Base-by-base conservation (phyloP, 2,113 vertebrate species). In the Siniperca knerii region DNA sequence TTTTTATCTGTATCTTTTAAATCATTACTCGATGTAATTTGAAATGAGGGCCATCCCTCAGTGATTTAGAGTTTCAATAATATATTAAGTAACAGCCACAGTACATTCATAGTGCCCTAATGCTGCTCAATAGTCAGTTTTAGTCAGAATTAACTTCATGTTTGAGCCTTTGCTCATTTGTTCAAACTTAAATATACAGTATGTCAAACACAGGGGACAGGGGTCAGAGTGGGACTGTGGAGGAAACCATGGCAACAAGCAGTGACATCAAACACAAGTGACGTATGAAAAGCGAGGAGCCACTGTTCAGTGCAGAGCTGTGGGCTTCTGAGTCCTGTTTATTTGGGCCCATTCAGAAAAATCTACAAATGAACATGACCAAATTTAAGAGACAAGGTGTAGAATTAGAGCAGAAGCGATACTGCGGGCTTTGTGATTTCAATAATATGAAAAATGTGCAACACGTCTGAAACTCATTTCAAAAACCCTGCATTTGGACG, bases 161-260 rank as follows among this genome's bases (percentile, higher is more conserved):
- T 18, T 6, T 18, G 15, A 44, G 44, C 44, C 44, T 44, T 44
- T 12, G 44, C 11, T 44, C 44, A 44, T 50, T 18, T 50, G 48
- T 18, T 52, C 18, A 52, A 52, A 52, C 6, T 60, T 15, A 29
- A 60, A 60, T 16, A 60, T 3, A 54, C 18, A 44, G 40, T 15
- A 20, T 60, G 71, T n/a, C 35, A 58, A 50, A 50, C 50, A 40
- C 21, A 67, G 20, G 18, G 18, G n/a, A 29, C 60, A 65, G 33
- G 10, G 58, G 58, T 23, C 58, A 50, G 25, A 15, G 62, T 20
- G 21, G 48, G 75, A 42, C 48, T 20, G 25, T 50, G 5, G 2
- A 4, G 23, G 73, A 33, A 60, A n/a, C 81, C 81, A 77, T 76
- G 33, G 81, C 77, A 73, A 83, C 77, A 71, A 48, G 60, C 61